Conservation (phyloP, 1,140 invertebrate species). For the Drosophila lowei region DNA sequence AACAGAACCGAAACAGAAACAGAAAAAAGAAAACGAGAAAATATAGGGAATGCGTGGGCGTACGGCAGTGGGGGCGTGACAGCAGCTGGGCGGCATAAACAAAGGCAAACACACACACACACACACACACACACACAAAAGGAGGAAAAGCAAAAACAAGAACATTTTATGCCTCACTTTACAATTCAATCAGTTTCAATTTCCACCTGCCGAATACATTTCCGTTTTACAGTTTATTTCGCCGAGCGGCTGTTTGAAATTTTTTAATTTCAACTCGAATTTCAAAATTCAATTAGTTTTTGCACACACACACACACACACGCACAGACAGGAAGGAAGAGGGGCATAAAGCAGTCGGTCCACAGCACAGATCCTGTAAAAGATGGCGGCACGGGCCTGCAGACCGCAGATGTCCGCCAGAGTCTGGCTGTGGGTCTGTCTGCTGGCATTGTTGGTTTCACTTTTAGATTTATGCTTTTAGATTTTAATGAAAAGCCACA, state of each 20-base stretch:
- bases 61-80: conserved; percentile 20
- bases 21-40: background rate
- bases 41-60: conserved; percentile 5
- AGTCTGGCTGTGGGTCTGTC: conserved; percentile 18
- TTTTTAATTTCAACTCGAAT: conserved; percentile 78
- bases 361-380: conserved; percentile 41
- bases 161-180: conserved; percentile 74
- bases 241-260: conserved; percentile 54
- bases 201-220: conserved; percentile 80
- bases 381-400: conserved; percentile 1
- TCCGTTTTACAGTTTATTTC: conserved; percentile 73
- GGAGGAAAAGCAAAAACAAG: conserved; percentile 28
- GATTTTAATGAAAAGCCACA: conserved; percentile 78
- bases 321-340: conserved; percentile 24
- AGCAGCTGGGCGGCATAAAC: conserved; percentile 49
- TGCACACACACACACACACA: conserved; percentile 11
- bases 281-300: conserved; percentile 75
- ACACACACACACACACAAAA: conserved; percentile 14
- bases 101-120: conserved; percentile 8
- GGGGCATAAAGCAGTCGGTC: conserved; percentile 44
- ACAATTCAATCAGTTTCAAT: conserved; percentile 81
- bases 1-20: background rate
- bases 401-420: conserved; percentile 42
- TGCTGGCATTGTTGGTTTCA: conserved; percentile 58
- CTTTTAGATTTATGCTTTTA: conserved; percentile 76